Evolutionary conservation across 2,113 vertebrate genomes (phyloP).

Genomic region (Periophthalmus modestus): DNA sequence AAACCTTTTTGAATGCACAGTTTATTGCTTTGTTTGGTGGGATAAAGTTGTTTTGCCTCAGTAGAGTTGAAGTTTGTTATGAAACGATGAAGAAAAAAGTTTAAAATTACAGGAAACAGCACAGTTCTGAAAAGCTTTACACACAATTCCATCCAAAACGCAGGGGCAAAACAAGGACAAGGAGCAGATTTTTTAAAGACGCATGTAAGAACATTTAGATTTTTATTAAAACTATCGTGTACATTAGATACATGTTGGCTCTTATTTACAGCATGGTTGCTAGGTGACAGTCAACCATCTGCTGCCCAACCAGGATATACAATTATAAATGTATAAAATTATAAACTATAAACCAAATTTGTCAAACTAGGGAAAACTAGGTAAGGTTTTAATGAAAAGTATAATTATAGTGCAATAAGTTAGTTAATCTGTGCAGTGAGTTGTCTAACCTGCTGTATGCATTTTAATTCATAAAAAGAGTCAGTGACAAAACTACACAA

Average conservation of each 20-base stretch:
- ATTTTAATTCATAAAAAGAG: not conserved
- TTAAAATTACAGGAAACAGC: not conserved
- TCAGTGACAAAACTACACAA: not conserved
- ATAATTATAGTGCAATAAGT: not conserved
- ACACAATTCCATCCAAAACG: not conserved
- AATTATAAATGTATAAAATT: too few species aligned
- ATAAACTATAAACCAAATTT: not conserved
- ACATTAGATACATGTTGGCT: too few species aligned
- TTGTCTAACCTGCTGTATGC: too few species aligned
- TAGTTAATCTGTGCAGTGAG: too few species aligned
- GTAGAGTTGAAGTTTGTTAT: not conserved
- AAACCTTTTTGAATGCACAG: not conserved
- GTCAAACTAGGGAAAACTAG: not conserved
- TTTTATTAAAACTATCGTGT: too few species aligned
- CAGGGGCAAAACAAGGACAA: too few species aligned
- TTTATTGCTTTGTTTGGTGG: too few species aligned
- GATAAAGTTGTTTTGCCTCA: too few species aligned
- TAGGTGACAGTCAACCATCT: too few species aligned
- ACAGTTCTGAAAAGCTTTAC: too few species aligned
- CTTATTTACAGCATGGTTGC: too few species aligned
- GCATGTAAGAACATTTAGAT: not conserved
- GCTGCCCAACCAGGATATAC: too few species aligned
- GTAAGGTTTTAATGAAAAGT: not conserved
- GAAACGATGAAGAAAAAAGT: not conserved
- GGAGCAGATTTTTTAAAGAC: not conserved